phyloP scores from a whole-genome alignment of 2,113 vertebrate species.

The Silurus meridionalis region DNA sequence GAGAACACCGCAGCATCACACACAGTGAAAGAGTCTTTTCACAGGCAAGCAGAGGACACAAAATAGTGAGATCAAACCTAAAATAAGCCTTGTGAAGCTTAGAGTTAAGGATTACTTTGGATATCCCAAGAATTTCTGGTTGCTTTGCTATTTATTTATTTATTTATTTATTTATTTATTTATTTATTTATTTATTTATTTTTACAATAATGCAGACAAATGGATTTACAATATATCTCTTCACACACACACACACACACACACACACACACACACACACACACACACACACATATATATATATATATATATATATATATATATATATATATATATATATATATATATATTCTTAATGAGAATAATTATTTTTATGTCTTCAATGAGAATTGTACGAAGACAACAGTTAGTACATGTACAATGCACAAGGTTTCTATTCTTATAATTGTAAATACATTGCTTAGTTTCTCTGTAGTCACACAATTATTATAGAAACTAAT shows the following conservation, averaged over 20 bases:
- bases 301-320: no score
- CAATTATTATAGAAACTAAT: neutral
- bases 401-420: neutral
- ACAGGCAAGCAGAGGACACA: constrained; percentile 14
- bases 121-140: neutral
- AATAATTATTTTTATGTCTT: neutral
- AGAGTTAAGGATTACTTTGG: neutral
- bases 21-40: neutral
- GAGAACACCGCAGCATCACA: constrained; percentile 13
- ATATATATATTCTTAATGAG: neutral
- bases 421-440: neutral
- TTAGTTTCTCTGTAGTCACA: neutral
- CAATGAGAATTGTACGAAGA: neutral
- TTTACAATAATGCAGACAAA: neutral
- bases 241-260: no score
- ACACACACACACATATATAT: no score
- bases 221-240: neutral
- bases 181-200: neutral
- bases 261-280: no score
- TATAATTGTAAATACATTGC: neutral
- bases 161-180: neutral
- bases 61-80: neutral
- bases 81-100: neutral
- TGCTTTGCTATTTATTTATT: neutral
- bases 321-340: neutral